phyloP scores from a whole-genome alignment of 2,888 invertebrate genomes.

The Colostygia pectinataria region DNA sequence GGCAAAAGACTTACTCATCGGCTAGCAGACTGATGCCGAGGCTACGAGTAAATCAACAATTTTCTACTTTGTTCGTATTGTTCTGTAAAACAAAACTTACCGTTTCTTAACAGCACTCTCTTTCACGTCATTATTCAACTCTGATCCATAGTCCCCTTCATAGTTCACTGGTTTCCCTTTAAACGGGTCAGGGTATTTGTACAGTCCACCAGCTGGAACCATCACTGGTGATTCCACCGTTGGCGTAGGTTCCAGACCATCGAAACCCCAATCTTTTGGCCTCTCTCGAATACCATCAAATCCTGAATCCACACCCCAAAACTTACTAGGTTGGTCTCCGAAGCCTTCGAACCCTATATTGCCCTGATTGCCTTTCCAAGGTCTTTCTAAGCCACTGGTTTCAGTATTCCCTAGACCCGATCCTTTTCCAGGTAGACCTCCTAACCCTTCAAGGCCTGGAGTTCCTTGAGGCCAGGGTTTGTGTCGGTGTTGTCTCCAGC shows the following conservation, averaged over 20 bases:
- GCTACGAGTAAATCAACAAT: too few relatives aligned
- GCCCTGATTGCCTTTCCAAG: constrained; percentile 9
- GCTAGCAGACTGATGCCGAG: neutral
- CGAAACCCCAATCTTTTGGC: constrained; percentile 24
- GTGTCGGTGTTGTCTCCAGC: constrained; percentile 41
- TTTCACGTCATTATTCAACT: constrained; percentile 47
- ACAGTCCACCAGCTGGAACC: constrained; percentile 66
- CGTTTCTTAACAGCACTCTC: constrained; percentile 53
- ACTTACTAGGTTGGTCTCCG: constrained; percentile 2
- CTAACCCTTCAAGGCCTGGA: constrained; percentile 14
- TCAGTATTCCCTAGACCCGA: constrained; percentile 3
- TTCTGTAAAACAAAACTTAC: constrained; percentile 33
- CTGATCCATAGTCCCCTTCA: constrained; percentile 50
- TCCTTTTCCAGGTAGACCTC: constrained; percentile 5
- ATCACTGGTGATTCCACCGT: constrained; percentile 57
- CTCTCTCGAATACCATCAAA: constrained; percentile 8
- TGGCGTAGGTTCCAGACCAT: constrained; percentile 53
- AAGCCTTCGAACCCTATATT: neutral
- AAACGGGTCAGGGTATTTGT: constrained; percentile 58
- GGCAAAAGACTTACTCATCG: constrained; percentile 6
- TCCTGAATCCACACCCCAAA: neutral
- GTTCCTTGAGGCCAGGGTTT: constrained; percentile 20
- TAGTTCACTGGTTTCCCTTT: constrained; percentile 51
- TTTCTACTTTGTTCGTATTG: too few relatives aligned
- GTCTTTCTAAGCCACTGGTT: constrained; percentile 12